Base-by-base conservation (phyloP, 2,113 vertebrate genomes). In the Furnarius figulus region DNA sequence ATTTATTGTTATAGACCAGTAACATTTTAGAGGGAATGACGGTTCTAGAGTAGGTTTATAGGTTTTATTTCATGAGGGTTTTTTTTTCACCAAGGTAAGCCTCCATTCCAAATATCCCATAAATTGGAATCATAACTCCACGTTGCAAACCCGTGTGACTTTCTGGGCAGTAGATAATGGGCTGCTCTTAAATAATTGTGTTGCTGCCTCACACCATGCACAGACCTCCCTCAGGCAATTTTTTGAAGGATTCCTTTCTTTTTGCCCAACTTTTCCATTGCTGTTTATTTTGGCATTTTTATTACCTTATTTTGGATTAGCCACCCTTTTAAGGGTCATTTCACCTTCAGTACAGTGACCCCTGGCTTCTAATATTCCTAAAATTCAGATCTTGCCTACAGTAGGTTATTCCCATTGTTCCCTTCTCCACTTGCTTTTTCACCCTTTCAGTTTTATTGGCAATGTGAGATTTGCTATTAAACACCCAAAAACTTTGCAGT, bases 341-440 rank as follows among this genome's bases (percentile, higher is more conserved):
- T 91, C 96, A 93, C 95, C 91, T 70, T 83, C 66, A 95, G 35
- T 42, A 53, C 66, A 70, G 85, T 58, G 93, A 37, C n/a, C 59
- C 49, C 80, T 83, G 61, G n/a, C 46, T 96, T 92, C 80, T 91
- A 87, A 81, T 93, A 93, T 83, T 95, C 88, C 30, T 39, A 90
- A 91, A 73, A 94, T 73, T 94, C 95, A 92, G 84, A 95, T 73
- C 49, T 95, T 96, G 62, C 73, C 93, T 87, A 21, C 11, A 79
- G 83, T 94, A 70, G 83, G 40, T 85, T 76, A 56, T 68, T 59
- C n/a, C 47, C 21, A 23, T 46, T 95, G 88, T 42, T 84, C 44
- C 52, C 35, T 77, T 80, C 71, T 62, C 35, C 53, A 44, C 81
- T 44, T 89, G 53, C 28, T 83, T 63, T 47, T 55, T 47, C 18